Percentiles rank a stretch among this genome's conserved stretches.
Conservation (phyloP, 1,140 invertebrate genomes). For the Euglossa dilemma region DNA sequence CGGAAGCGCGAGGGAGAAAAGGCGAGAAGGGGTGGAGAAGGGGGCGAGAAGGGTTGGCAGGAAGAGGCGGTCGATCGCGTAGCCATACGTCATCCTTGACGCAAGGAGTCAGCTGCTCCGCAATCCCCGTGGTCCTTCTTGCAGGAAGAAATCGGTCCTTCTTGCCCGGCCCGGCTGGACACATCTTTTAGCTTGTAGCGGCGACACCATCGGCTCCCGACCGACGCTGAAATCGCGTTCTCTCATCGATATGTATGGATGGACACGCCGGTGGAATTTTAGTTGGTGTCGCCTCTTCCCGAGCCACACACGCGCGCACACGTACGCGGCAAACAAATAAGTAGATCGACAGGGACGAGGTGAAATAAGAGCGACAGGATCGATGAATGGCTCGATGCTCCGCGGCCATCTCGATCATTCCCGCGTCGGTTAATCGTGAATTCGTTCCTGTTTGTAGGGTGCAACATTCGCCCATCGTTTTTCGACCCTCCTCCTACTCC, state of each 20-base stretch:
- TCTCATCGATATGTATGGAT: constrained; percentile 80
- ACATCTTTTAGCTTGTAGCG: constrained; percentile 77
- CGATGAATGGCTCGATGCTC: constrained; percentile 39
- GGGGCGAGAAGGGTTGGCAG: constrained; percentile 25
- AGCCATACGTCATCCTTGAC: constrained; percentile 79
- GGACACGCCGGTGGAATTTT: constrained; percentile 80
- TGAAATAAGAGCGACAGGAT: constrained; percentile 43
- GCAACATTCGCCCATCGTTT: neutral
- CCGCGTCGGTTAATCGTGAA: constrained; percentile 25
- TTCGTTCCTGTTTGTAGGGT: neutral
- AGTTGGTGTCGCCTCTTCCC: constrained; percentile 73
- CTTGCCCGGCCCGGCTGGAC: constrained; percentile 70
- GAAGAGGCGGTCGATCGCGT: constrained; percentile 43
- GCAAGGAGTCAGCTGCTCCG: constrained; percentile 70
- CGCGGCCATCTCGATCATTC: constrained; percentile 29
- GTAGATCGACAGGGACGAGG: constrained; percentile 64
- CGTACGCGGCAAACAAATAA: constrained; percentile 68
- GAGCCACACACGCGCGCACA: constrained; percentile 16
- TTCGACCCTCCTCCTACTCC: neutral
- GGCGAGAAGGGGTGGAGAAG: constrained; percentile 26
- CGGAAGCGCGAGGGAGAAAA: constrained; percentile 12
- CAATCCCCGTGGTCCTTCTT: constrained; percentile 74
- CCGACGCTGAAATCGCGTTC: constrained; percentile 58
- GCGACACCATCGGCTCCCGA: constrained; percentile 68
- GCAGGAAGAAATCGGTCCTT: constrained; percentile 73